phyloP scores from a whole-genome alignment of 2,888 invertebrate species.

The Catocala nupta region DNA sequence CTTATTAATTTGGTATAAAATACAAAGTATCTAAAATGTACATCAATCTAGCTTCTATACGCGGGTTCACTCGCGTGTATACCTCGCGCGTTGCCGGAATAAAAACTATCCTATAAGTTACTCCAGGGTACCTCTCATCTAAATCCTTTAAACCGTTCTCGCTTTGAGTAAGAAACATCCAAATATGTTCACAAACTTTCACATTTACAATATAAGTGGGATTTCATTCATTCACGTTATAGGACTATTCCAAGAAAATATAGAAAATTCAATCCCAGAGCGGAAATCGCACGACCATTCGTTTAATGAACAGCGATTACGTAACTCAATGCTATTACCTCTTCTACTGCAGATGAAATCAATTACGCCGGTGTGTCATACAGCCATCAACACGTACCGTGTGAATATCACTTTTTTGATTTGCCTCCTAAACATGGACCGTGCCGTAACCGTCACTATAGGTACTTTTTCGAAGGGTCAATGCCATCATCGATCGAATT shows the following conservation, averaged over 20 bases:
- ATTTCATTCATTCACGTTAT: neutral
- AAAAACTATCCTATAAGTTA: too few relatives aligned
- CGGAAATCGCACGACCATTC: conserved; percentile 1
- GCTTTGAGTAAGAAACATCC: too few relatives aligned
- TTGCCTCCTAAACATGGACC: neutral
- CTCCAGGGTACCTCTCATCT: too few relatives aligned
- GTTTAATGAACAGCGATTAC: conserved; percentile 24
- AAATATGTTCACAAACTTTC: too few relatives aligned
- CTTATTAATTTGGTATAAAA: too few relatives aligned
- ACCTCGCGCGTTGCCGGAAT: too few relatives aligned
- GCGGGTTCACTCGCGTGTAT: too few relatives aligned
- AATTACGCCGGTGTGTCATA: conserved; percentile 8
- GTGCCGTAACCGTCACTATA: conserved; percentile 13
- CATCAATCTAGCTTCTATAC: too few relatives aligned
- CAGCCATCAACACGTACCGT: conserved; percentile 5
- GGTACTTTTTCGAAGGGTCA: conserved; percentile 15
- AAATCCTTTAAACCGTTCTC: too few relatives aligned
- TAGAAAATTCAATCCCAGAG: neutral
- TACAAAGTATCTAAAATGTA: too few relatives aligned
- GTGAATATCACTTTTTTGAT: conserved; percentile 18
- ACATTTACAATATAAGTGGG: too few relatives aligned
- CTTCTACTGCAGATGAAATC: conserved; percentile 20
- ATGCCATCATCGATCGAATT: conserved; percentile 19
- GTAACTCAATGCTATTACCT: conserved; percentile 21
- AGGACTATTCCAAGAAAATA: conserved; percentile 4